These are phyloP conservation scores for Biston stratarius DNA, from an alignment of 2,888 invertebrate genomes.

Conservation along the genomic window DNA sequence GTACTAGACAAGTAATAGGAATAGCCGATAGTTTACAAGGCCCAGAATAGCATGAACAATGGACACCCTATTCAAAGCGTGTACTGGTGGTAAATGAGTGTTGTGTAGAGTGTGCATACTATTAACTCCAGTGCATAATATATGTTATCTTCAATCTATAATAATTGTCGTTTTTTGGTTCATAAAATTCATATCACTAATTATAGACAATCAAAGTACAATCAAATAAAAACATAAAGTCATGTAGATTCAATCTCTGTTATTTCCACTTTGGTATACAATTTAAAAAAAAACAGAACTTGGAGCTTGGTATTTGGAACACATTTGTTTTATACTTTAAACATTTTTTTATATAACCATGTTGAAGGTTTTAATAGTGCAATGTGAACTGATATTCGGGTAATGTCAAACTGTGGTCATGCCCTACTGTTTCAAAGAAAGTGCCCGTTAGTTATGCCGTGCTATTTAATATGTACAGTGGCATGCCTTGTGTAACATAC, in stretches of 20 bases:
- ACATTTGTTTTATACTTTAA: neutral
- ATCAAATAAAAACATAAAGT: conserved; percentile 20
- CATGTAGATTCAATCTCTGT: neutral
- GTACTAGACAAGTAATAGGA: neutral
- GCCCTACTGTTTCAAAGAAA: conserved; percentile 22
- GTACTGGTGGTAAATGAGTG: neutral
- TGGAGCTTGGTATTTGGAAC: conserved; percentile 11
- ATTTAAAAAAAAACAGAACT: neutral
- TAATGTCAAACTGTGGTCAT: conserved; percentile 17
- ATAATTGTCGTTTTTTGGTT: conserved; percentile 24
- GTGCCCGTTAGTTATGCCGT: conserved; percentile 22
- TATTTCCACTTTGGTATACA: neutral
- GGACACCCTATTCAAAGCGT: conserved; percentile 17
- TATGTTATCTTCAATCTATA: conserved; percentile 13
- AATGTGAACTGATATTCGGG: conserved; percentile 15
- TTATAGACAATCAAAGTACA: conserved; percentile 21
- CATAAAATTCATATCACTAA: conserved; percentile 10
- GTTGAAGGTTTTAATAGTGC: conserved; percentile 3
- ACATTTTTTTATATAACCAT: conserved; percentile 1
- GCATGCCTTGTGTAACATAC: conserved; percentile 21
- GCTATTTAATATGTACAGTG: conserved; percentile 33
- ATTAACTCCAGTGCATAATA: conserved; percentile 14
- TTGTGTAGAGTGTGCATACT: conserved; percentile 13
- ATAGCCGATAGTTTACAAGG: neutral
- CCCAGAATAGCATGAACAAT: neutral